Base-by-base conservation (phyloP, 2,888 invertebrate species). In the Harpalus rubripes region DNA sequence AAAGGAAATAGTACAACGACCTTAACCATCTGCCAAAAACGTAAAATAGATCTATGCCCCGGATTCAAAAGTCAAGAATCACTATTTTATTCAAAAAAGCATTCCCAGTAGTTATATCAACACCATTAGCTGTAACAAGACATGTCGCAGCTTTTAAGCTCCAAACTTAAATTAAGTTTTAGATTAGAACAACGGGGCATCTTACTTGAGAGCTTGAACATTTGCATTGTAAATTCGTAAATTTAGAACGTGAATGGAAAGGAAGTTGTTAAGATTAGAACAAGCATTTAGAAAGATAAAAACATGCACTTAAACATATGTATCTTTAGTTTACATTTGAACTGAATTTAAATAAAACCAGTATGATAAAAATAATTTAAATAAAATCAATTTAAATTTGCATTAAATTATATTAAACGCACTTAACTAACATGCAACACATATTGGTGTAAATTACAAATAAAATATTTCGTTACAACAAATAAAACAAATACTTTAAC, bases 321-420 rank as follows among this genome's bases (percentile, higher is more conserved):
- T 59, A 59, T 7, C 18, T 16, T 16, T 15, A 10, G 59, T 59
- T 16, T 7, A 59, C 18, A 59, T 59, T 16, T 59, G n/a, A 59
- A 59, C 56, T 56, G 10, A n/a, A 56, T n/a, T 32, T 15, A 16
- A 59, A 16, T 15, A 59, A 32, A 32, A 6, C 15, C n/a, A 68
- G n/a, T n/a, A 15, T n/a, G 22, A 22, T 63, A 26, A 74, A 52
- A 74, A 44, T 10, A 18, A 74, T 74, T 74, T 74, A 44, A 74
- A 74, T 74, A 74, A 74, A 74, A 74, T 74, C 72, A 74, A 74
- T 74, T 74, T 41, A 44, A 44, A 44, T 74, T 74, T 74, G 72
- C 72, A 74, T 74, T 74, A 68, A 32, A 22, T 32, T 0, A 32
- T 52, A 12, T 52, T 12, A 52, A 52, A 7, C 7, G 68, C 39